Percentiles rank a stretch among this genome's conserved stretches.
phyloP scores from a whole-genome alignment of 2,797 vertebrate genomes.

The Pseudochirops corinnae region DNA sequence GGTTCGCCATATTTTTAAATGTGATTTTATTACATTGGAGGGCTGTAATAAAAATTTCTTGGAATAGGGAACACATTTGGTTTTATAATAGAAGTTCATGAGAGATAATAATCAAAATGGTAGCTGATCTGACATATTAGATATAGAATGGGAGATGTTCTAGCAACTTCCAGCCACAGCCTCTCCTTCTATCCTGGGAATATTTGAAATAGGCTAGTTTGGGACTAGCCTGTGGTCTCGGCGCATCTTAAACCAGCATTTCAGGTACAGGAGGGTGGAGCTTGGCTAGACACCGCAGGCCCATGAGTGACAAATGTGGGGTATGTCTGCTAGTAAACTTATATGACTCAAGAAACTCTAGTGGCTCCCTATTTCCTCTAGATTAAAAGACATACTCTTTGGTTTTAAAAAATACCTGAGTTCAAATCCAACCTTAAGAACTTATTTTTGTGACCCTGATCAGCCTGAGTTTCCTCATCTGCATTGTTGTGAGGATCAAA shows the following conservation, averaged over 20 bases:
- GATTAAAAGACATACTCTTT: neutral
- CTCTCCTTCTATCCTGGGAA: neutral
- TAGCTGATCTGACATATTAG: neutral
- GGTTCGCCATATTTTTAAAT: neutral
- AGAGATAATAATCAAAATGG: neutral
- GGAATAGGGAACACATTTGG: neutral
- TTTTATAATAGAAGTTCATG: neutral
- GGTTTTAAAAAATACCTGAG: neutral
- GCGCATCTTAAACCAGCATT: slow-evolving; percentile 21
- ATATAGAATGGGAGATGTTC: neutral
- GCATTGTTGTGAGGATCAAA: neutral
- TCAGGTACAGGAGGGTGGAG: slow-evolving; percentile 8
- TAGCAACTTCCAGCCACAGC: neutral
- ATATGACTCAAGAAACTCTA: neutral
- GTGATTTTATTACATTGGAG: neutral
- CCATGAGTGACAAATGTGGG: neutral
- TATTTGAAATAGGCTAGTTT: neutral
- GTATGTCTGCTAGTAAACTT: neutral
- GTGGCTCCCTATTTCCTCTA: neutral
- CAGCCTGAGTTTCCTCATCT: neutral
- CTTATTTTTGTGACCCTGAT: neutral
- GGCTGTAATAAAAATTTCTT: neutral
- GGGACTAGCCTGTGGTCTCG: neutral
- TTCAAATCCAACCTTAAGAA: neutral
- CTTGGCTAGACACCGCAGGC: slow-evolving; percentile 8